Percentiles rank a stretch among this genome's conserved stretches.
phyloP scores from a whole-genome alignment of 2,888 invertebrate species.

The Cerastis rubricosa region DNA sequence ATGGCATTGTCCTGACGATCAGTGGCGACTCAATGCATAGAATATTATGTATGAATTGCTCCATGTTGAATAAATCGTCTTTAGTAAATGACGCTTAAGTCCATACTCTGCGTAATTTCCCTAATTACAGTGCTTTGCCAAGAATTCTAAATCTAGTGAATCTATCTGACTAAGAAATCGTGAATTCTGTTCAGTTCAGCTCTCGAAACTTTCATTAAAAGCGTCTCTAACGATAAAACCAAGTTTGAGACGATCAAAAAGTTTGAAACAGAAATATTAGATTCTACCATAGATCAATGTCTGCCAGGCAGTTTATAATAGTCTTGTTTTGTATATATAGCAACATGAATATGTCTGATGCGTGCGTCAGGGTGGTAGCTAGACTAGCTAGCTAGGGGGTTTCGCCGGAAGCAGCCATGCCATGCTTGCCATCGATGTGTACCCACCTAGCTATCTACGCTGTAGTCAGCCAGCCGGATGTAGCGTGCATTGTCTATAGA shows the following conservation, averaged over 20 bases:
- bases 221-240: not conserved
- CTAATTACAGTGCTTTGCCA: not conserved
- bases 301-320: constrained; percentile 9
- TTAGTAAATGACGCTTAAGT: constrained; percentile 3
- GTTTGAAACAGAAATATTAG: not conserved
- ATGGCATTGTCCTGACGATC: constrained; percentile 15
- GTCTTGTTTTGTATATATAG: constrained; percentile 11
- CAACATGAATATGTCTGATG: constrained; percentile 29
- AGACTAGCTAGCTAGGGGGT: constrained; percentile 29
- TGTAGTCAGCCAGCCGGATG: constrained; percentile 53
- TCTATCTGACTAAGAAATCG: not conserved
- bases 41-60: constrained; percentile 9
- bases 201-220: not conserved
- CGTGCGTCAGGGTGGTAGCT: constrained; percentile 27
- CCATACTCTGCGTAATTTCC: not conserved
- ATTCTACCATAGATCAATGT: constrained; percentile 28
- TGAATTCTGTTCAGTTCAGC: not conserved
- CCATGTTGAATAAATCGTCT: constrained; percentile 17
- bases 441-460: constrained; percentile 29
- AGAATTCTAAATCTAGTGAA: constrained; percentile 6
- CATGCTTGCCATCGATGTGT: constrained; percentile 47
- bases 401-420: constrained; percentile 55
- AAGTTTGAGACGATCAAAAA: constrained; percentile 1
- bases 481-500: constrained; percentile 51
- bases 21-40: constrained; percentile 20